Base-by-base conservation (phyloP, 2,113 vertebrate genomes). In the Origma solitaria region DNA sequence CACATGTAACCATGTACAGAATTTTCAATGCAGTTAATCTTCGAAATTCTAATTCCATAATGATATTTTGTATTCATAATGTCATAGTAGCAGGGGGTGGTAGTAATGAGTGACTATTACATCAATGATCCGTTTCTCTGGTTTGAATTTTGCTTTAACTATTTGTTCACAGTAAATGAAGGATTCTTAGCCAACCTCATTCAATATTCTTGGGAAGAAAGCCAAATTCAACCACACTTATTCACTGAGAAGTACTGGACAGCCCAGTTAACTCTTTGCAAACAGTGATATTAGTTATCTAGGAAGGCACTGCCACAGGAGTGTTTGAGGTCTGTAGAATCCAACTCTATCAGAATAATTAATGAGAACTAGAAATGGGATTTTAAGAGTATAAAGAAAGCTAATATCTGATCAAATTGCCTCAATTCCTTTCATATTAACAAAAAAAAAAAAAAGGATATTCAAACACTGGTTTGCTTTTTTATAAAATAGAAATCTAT, bases 101-200 rank as follows among this genome's bases (percentile, higher is more conserved):
- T 54, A 66, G 57, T 73, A 61, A 49, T 84, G 60, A 82, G 20
- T 79, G 65, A 84, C 11, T 60, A 64, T 75, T 87, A 56, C 62
- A 72, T 40, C 33, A 92, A 76, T 45, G 25, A 92, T 64, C 17
- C 57, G 69, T 95, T 95, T 94, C 45, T 72, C 73, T 85, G 82
- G 49, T 91, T 94, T 87, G 42, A 94, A 82, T 94, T 95, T 92
- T 76, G 10, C 15, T 71, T 92, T 92, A 92, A 87, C 53, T 94
- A 45, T 82, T 95, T 94, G 20, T 65, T 89, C 89, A 87, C 53
- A 82, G 78, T 89, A 87, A 87, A 87, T 91, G 49, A 91, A 94
- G 19, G 58, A 80, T 89, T 84, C 61, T 89, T 82, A 76, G 11
- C 44, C 57, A 91, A 84, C 35, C 17, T 88, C n/a, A 58, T 82